Percentiles rank a stretch among this genome's conserved stretches.
These are phyloP conservation scores for Puntigrus tetrazona DNA, from an alignment of 2,113 vertebrate genomes.

Conservation along the genomic window DNA sequence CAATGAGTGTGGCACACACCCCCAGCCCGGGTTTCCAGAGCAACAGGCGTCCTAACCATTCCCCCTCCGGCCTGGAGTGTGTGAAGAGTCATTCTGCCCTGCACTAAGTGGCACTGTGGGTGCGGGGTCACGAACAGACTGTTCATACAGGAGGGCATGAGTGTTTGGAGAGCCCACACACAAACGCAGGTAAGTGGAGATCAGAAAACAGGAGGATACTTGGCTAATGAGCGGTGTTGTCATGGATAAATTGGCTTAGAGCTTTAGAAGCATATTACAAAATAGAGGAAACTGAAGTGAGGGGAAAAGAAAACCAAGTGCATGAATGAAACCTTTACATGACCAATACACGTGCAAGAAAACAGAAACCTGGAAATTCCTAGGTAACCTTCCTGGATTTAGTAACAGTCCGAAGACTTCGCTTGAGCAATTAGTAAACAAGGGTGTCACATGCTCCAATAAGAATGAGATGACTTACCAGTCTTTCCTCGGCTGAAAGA, in stretches of 20 bases:
- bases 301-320: neutral
- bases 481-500: slow-evolving; percentile 83
- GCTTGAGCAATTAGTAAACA: neutral
- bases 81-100: slow-evolving; percentile 50
- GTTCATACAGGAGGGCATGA: neutral
- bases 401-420: neutral
- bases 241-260: neutral
- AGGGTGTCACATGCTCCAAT: neutral
- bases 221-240: neutral
- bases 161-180: slow-evolving; percentile 7
- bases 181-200: neutral
- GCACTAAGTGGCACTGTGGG: slow-evolving; percentile 62
- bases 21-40: slow-evolving; percentile 69
- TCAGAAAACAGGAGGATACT: neutral
- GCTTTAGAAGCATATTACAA: neutral
- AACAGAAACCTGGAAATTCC: neutral
- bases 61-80: slow-evolving; percentile 37
- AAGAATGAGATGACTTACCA: slow-evolving; percentile 72
- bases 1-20: slow-evolving; percentile 62
- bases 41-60: slow-evolving; percentile 62
- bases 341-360: neutral
- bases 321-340: neutral
- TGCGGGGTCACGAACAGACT: slow-evolving; percentile 65
- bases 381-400: neutral
- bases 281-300: neutral